Percentiles rank a stretch among this genome's conserved stretches.
phyloP scores from a whole-genome alignment of 2,888 invertebrate genomes.

The Plebejus melissa region DNA sequence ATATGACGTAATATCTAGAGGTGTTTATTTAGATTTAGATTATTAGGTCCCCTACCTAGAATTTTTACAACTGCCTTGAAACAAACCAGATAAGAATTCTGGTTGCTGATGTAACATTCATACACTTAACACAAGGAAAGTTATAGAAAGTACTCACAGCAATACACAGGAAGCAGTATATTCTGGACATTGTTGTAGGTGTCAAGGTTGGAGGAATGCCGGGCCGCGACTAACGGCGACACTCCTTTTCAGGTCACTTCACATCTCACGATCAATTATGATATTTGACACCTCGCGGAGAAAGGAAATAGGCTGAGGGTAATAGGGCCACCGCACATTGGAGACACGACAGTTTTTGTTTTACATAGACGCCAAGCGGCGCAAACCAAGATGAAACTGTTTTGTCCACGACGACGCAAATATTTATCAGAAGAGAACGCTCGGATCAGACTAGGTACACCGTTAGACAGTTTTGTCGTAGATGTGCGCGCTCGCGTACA shows the following conservation, averaged over 20 bases:
- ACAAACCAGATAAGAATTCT: neutral
- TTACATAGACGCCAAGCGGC: too few relatives aligned
- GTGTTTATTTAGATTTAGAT: constrained; percentile 1
- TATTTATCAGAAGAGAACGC: too few relatives aligned
- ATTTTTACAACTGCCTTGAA: neutral
- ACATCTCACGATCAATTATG: constrained; percentile 55
- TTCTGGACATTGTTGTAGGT: constrained; percentile 31
- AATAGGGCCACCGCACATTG: too few relatives aligned
- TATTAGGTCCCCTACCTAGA: neutral
- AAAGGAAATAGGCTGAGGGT: constrained; percentile 4
- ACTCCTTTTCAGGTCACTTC: constrained; percentile 51
- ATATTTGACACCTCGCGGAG: constrained; percentile 57
- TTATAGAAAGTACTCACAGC: constrained; percentile 31
- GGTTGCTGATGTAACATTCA: neutral
- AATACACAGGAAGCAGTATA: constrained; percentile 25
- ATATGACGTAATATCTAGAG: neutral
- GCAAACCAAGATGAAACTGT: too few relatives aligned
- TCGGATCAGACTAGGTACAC: too few relatives aligned
- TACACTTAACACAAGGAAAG: neutral
- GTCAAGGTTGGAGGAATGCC: constrained; percentile 30
- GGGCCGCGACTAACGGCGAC: constrained; percentile 52
- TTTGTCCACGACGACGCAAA: too few relatives aligned
- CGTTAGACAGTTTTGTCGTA: too few relatives aligned
- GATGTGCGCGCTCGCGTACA: too few relatives aligned
- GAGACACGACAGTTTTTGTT: too few relatives aligned